Conservation (phyloP, 2,888 invertebrate genomes). For the Drosophila robusta region DNA sequence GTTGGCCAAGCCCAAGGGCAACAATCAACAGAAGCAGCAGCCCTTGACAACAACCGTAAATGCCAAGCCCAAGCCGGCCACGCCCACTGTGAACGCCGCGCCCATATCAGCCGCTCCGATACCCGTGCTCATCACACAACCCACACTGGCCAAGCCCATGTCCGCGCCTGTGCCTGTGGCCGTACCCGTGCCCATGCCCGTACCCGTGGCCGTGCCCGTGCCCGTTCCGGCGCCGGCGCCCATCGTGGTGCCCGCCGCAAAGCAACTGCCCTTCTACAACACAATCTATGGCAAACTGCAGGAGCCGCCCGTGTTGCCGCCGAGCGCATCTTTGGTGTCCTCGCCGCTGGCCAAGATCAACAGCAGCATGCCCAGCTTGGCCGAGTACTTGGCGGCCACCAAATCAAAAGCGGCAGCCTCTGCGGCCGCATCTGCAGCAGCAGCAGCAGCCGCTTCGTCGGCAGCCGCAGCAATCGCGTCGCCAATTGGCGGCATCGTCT, state of each 20-base stretch:
- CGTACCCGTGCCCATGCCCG: slow-evolving; percentile 8
- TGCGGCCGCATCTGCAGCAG: slow-evolving; percentile 20
- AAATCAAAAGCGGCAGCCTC: slow-evolving; percentile 60
- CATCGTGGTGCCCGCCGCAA: slow-evolving; percentile 13
- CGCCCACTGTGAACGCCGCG: slow-evolving; percentile 15
- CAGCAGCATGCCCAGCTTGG: slow-evolving; percentile 68
- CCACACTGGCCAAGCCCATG: background rate
- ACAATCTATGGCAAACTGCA: slow-evolving; percentile 86
- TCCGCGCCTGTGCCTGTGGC: slow-evolving; percentile 7
- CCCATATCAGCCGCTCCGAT: slow-evolving; percentile 54
- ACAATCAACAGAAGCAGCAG: slow-evolving; percentile 36
- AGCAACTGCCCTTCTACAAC: slow-evolving; percentile 82
- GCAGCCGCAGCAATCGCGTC: slow-evolving; percentile 7
- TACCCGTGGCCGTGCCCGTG: slow-evolving; percentile 7
- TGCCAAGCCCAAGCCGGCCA: slow-evolving; percentile 15
- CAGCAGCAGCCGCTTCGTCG: slow-evolving; percentile 13
- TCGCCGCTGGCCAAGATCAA: slow-evolving; percentile 26
- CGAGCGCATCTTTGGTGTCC: slow-evolving; percentile 11
- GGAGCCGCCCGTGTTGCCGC: slow-evolving; percentile 82
- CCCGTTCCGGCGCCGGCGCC: slow-evolving; percentile 10
- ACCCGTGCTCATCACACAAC: slow-evolving; percentile 20
- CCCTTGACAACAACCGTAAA: slow-evolving; percentile 1
- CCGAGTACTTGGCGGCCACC: slow-evolving; percentile 83
- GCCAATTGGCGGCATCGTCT: slow-evolving; percentile 5
- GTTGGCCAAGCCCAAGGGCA: slow-evolving; percentile 43